A percentile compares a stretch with the other conserved stretches of the same genome.
Evolutionary conservation across 2,797 vertebrate species (phyloP).

Genomic region (Podargus strigoides): DNA sequence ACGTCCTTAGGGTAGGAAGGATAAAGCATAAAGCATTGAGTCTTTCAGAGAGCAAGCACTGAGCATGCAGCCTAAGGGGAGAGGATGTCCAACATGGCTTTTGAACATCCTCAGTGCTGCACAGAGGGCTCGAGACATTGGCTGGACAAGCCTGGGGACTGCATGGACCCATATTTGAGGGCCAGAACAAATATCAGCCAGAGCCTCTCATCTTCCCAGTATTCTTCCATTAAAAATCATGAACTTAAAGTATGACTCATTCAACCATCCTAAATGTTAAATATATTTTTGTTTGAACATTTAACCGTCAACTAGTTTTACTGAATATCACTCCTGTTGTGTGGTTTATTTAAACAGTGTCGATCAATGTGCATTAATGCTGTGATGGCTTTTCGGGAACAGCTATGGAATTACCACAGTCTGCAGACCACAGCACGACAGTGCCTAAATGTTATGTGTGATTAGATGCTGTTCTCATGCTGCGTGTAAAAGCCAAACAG

Average conservation of each 20-base stretch:
- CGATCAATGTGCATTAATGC: background rate
- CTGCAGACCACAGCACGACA: background rate
- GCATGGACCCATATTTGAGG: background rate
- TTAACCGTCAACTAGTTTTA: background rate
- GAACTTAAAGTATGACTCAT: background rate
- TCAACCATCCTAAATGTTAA: background rate
- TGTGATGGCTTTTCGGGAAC: background rate
- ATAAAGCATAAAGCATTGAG: too few species aligned
- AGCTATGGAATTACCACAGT: background rate
- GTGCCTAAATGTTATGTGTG: background rate
- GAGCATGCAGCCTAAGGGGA: background rate
- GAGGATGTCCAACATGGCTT: background rate
- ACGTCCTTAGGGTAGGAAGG: background rate
- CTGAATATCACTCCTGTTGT: fast-evolving
- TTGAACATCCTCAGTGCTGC: background rate
- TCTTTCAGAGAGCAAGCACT: background rate
- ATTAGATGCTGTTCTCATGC: background rate
- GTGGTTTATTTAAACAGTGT: background rate
- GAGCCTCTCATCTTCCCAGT: background rate
- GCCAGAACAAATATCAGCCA: background rate
- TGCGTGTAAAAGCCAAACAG: background rate
- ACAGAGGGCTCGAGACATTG: fast-evolving
- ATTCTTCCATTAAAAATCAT: background rate
- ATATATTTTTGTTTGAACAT: background rate
- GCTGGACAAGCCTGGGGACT: background rate